Conservation (phyloP, 2,888 invertebrate species). For the Pristionchus mayeri region DNA sequence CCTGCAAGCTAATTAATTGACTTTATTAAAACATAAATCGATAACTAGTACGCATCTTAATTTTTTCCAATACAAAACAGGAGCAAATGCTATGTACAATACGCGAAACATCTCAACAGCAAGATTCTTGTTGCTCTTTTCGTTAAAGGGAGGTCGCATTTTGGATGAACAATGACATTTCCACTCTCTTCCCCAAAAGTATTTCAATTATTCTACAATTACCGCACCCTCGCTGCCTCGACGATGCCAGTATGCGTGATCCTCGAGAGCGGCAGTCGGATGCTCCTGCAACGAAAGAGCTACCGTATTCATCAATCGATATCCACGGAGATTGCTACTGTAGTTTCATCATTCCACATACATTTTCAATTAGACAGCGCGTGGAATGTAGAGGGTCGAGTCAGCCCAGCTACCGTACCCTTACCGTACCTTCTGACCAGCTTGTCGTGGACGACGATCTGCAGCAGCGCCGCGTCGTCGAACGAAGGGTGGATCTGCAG, state of each 20-base stretch:
- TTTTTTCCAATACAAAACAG: too few species aligned
- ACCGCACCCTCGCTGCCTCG: slow-evolving; percentile 41
- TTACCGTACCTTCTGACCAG: slow-evolving; percentile 42
- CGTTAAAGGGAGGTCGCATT: too few species aligned
- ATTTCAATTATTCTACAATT: background rate
- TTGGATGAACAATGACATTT: too few species aligned
- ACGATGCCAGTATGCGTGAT: slow-evolving; percentile 45
- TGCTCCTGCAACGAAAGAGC: background rate
- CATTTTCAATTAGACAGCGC: background rate
- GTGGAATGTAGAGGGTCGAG: background rate
- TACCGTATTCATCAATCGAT: background rate
- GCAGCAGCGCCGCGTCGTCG: slow-evolving; percentile 26
- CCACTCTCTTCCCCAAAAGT: too few species aligned
- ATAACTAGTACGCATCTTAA: too few species aligned
- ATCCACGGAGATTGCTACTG: background rate
- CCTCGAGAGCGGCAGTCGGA: slow-evolving; percentile 42
- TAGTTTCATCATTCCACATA: background rate
- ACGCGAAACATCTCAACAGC: too few species aligned
- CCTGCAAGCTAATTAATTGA: background rate
- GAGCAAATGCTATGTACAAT: too few species aligned
- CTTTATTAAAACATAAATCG: too few species aligned
- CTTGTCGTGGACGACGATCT: slow-evolving; percentile 36
- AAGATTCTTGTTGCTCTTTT: too few species aligned
- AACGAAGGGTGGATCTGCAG: slow-evolving; percentile 27
- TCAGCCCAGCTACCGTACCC: background rate